Base-by-base conservation (phyloP, 1,140 invertebrate genomes). In the Drosophila sturtevanti region DNA sequence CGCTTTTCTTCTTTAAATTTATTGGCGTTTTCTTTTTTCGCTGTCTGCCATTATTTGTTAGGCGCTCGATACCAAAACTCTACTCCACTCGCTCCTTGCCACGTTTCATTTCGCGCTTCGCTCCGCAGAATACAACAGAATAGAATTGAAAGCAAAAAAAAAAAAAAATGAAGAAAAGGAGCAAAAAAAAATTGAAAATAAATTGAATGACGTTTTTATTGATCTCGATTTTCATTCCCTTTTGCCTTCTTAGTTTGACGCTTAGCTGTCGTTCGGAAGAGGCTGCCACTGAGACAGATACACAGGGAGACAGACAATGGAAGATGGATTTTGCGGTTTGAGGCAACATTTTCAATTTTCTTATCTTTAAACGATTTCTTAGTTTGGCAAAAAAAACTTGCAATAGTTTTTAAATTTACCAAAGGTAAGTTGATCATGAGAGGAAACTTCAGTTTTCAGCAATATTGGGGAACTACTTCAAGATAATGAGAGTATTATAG, bases 161-260 rank as follows among this genome's bases (percentile, higher is more conserved):
- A 87, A 89, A n/a, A n/a, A n/a, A n/a, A n/a, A n/a, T n/a, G n/a
- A 7, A 34, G 22, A 54, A 52, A 44, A 48, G 41, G 10, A 48
- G 41, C 41, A 54, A n/a, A 54, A 56, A 56, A 87, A 89, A 87
- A 89, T 89, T 77, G 84, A 89, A 89, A 89, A 89, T 89, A 89
- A 89, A 89, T 89, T 89, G 84, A 89, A 89, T 84, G 84, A 89
- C 84, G 77, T 89, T 89, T 89, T 89, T 89, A 89, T 89, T 89
- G 84, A 87, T 84, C 84, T 75, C 79, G 84, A 89, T 87, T 89
- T 87, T 89, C 63, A 66, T 66, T 68, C 55, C 59, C 35, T 73
- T 77, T 60, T 41, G 48, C 7, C 21, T 60, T 21, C 64, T 64
- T 64, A 81, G 72, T 78, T 87, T 86, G 82, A 86, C 79, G 82